Evolutionary conservation across 2,113 vertebrate species (phyloP), one percentile per base, ranked within the genome.

Genomic region (Phrynosoma platyrhinos): DNA sequence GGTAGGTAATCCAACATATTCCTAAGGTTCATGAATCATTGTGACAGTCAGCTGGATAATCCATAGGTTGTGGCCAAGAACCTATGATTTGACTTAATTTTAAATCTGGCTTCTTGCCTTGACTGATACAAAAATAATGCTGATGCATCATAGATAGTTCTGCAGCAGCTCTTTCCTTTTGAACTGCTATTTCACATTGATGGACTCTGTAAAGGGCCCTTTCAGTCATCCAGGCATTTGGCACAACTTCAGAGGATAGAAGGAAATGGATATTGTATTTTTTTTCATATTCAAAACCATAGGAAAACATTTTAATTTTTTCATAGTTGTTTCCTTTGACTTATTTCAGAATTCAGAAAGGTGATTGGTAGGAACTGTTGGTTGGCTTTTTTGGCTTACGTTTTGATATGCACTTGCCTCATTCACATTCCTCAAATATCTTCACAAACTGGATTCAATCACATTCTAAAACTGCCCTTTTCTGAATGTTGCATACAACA

Each of bases 171-270:
- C 62, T 92, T 47, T 91, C 89, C 82, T 91, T 93, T 89, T 95
- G 93, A 92, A 66, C n/a, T 86, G 92, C 87, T 90, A 90, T 75
- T 62, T 82, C 87, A 83, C 64, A 52, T 42, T 86, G 88, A 89
- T 93, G 89, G 89, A 58, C 84, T 94, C 93, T 84, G 83, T 89
- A 95, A 93, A 89, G 86, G 92, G 92, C 91, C 90, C 91, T 93
- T 90, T 91, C 84, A 92, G 88, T 62, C 84, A 82, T 92, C 42
- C 90, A 93, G 74, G 88, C 87, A 93, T 89, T 85, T 89, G 91
- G 84, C 0, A 0, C 32, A 89, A 82, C 53, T 94, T 91, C 93
- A 32, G 69, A 47, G 25, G 84, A 83, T 83, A 84, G 74, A 89
- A 83, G 80, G 4, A 83, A 47, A 40, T 75, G 0, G 4, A 89